Percentiles rank a stretch among this genome's conserved stretches.
Evolutionary conservation across 92 coral and sea anemone species (phyloP).

Genomic region (Epizoanthus rinbou): DNA sequence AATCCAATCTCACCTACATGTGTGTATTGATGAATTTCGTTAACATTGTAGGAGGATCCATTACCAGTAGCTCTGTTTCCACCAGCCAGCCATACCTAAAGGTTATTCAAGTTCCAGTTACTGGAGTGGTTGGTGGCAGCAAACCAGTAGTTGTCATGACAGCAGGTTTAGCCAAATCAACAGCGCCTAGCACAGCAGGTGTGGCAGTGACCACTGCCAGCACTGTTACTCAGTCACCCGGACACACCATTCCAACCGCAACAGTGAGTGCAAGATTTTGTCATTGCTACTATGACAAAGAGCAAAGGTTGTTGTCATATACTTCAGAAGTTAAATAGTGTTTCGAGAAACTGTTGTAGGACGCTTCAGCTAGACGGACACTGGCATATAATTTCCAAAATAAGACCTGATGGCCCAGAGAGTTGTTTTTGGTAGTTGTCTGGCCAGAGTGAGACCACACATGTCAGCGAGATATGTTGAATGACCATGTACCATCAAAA

Average conservation of each 20-base stretch:
- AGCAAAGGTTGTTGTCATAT: no score
- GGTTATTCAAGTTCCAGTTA: conserved; percentile 84
- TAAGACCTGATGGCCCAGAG: no score
- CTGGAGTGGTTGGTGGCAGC: conserved; percentile 66
- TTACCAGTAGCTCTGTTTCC: conserved; percentile 35
- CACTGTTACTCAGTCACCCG: neutral
- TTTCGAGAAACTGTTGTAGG: no score
- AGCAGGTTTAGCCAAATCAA: conserved; percentile 60
- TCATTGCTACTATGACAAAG: neutral
- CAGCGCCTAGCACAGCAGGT: conserved; percentile 46
- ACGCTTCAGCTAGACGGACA: no score
- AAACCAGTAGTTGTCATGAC: conserved; percentile 81
- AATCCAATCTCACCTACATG: neutral
- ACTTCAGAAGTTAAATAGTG: no score
- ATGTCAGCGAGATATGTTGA: no score
- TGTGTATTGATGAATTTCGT: neutral
- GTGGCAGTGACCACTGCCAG: conserved; percentile 13
- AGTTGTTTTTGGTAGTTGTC: no score
- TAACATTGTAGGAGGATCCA: conserved; percentile 5
- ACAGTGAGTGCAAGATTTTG: conserved; percentile 14
- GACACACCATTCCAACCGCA: neutral
- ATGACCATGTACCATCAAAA: no score
- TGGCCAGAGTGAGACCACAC: no score
- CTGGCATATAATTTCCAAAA: no score
- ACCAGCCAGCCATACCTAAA: conserved; percentile 79